phyloP scores from a whole-genome alignment of 1,140 invertebrate species.

The Anoplolepis gracilipes region DNA sequence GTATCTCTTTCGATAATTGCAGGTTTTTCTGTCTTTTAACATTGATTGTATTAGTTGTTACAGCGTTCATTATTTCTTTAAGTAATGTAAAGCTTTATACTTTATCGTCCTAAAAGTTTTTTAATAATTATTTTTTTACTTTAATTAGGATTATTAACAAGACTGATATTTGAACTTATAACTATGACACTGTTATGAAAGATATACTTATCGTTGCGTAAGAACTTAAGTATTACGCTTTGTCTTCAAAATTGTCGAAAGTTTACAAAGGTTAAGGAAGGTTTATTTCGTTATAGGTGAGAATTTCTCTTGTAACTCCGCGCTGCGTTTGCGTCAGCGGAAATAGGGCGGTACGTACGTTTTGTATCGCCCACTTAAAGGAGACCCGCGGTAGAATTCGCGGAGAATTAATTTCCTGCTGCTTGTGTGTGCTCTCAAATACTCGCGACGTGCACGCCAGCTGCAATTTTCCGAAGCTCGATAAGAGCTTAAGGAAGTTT shows the following conservation, averaged over 20 bases:
- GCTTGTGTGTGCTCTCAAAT: conserved; percentile 24
- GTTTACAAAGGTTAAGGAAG: neutral
- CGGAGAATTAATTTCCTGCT: conserved; percentile 52
- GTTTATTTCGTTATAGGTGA: neutral
- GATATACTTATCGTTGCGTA: neutral
- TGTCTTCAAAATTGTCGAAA: neutral
- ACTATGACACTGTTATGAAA: neutral
- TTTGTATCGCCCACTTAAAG: conserved; percentile 19
- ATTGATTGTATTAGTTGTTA: neutral
- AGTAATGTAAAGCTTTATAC: neutral
- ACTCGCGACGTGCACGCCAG: conserved; percentile 35
- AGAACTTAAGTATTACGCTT: neutral
- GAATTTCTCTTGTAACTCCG: neutral
- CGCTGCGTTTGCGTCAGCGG: conserved; percentile 4
- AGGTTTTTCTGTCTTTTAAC: neutral
- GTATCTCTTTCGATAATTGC: neutral
- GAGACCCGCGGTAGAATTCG: neutral
- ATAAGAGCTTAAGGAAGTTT: conserved; percentile 59
- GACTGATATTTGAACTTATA: neutral
- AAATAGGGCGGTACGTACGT: conserved; percentile 21
- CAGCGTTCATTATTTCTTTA: neutral
- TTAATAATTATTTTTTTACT: neutral
- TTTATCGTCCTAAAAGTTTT: neutral
- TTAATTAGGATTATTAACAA: neutral
- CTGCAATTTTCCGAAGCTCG: conserved; percentile 56